Evolutionary conservation across 2,113 vertebrate species (phyloP).

Genomic region (Ptilorrhoa leucosticta): DNA sequence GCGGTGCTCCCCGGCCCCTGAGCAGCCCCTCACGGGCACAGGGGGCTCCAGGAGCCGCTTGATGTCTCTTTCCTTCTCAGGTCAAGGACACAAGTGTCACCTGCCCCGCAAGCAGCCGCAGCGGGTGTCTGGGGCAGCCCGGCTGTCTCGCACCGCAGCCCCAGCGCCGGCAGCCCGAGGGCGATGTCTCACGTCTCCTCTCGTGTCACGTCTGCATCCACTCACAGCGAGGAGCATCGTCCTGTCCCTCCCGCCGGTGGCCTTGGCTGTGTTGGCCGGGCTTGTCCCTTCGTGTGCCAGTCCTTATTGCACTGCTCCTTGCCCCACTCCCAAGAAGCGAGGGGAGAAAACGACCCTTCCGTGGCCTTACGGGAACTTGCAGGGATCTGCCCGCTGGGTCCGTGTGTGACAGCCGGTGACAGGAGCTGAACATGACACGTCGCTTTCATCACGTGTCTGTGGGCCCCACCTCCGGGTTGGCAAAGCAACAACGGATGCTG

Average conservation of each 20-base stretch:
- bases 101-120: neutral
- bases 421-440: neutral
- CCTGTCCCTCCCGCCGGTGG: neutral
- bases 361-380: fast-evolving
- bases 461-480: neutral
- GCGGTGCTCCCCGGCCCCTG: neutral
- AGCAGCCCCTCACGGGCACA: neutral
- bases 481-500: neutral
- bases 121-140: neutral
- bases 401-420: neutral
- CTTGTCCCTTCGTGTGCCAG: fast-evolving
- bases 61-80: neutral
- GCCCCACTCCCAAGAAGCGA: fast-evolving
- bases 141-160: neutral
- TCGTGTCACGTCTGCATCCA: neutral
- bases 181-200: neutral
- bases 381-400: fast-evolving
- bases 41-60: neutral
- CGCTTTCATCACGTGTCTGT: neutral
- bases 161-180: neutral
- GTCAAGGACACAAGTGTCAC: neutral
- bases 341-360: neutral
- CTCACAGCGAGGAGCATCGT: neutral
- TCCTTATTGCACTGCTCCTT: neutral
- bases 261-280: neutral